Conservation (phyloP, 2,888 invertebrate species). For the Volucella zonaria region DNA sequence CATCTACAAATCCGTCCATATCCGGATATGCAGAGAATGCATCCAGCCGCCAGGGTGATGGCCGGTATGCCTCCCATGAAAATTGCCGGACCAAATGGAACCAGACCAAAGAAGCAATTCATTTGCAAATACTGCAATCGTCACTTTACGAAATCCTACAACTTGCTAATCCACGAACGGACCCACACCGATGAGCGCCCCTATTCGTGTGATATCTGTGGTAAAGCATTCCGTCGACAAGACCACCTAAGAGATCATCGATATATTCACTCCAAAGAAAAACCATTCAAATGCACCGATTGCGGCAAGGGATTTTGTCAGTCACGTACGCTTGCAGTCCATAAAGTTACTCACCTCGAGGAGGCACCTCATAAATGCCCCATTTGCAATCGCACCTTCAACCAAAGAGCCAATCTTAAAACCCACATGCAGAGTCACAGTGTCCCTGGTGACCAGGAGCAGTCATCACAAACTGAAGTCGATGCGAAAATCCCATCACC, state of each 20-base stretch:
- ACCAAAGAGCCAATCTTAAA: conserved; percentile 95
- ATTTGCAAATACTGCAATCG: conserved; percentile 99
- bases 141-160: conserved; percentile 99
- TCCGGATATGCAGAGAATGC: conserved; percentile 83
- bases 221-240: conserved; percentile 97
- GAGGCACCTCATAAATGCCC: conserved; percentile 97
- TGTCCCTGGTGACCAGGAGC: conserved; percentile 71
- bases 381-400: conserved; percentile 93
- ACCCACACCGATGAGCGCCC: conserved; percentile 98
- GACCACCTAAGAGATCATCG: conserved; percentile 96
- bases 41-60: conserved; percentile 79
- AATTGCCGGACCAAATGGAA: conserved; percentile 84
- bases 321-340: conserved; percentile 96
- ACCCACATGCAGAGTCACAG: conserved; percentile 94
- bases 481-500: conserved; percentile 75
- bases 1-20: conserved; percentile 81
- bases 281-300: conserved; percentile 97
- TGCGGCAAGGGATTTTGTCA: conserved; percentile 99
- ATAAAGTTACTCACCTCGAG: conserved; percentile 96
- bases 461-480: conserved; percentile 33
- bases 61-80: conserved; percentile 84
- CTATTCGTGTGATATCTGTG: conserved; percentile 97
- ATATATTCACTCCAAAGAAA: conserved; percentile 99
- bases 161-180: conserved; percentile 97
- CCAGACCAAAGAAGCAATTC: conserved; percentile 91